Evolutionary conservation across 2,888 invertebrate genomes (phyloP), one percentile per base, ranked within the genome.

Genomic region (Clostera curtula): DNA sequence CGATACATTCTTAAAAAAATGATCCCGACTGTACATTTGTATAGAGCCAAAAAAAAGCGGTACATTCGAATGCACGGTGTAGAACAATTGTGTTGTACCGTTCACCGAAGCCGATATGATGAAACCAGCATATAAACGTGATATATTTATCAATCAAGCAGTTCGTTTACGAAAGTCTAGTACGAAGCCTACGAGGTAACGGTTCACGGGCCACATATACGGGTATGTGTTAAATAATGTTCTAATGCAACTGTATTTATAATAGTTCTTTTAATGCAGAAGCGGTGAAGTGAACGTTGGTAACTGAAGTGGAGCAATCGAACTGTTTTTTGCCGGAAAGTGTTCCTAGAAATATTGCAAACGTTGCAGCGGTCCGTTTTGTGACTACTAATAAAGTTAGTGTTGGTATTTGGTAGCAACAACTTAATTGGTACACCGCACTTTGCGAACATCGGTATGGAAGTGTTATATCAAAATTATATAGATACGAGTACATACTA

Each of bases 111-210:
- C 45, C 55, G 47, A 55, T 53, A 49, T 79, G 76, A 57, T 52
- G 79, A 72, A 75, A 77, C 57, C 29, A 38, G 35, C 27, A n/a
- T n/a, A n/a, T 34, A 47, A 45, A 66, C 79, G 77, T 76, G 79
- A 70, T 72, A 54, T 58, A 66, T 62, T 65, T 79, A 68, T 66
- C 57, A 76, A 77, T 68, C 53, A 54, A 44, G 53, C 14, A 38
- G 35, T 29, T 24, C 36, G 27, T 72, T 73, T 74, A 72, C 72
- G 76, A 79, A 79, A 79, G 74, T 67, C 43, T 41, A 30, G 36
- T 14, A 33, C 20, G 28, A 36, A 31, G 33, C 30, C 25, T 36
- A 27, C 45, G 46, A 44, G 42, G 52, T 65, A 61, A 59, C 61
- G 56, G 62, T 57, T 32, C 43, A 32, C 30, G 27, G 36, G 28